These are phyloP conservation scores for Drosophila pseudoobscura DNA, from an alignment of 1,140 invertebrate genomes.

Conservation along the genomic window DNA sequence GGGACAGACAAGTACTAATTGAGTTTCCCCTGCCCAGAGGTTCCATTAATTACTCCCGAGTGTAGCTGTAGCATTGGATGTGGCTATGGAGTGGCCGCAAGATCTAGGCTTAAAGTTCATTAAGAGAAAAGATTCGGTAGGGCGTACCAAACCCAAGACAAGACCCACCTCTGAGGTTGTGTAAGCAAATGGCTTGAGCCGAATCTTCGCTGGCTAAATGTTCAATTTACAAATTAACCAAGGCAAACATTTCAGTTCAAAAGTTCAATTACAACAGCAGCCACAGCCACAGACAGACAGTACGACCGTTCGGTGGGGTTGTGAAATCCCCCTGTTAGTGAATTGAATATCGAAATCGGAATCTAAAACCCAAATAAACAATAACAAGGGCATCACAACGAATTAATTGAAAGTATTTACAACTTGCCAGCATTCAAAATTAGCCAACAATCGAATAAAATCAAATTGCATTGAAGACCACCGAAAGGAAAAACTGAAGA, in stretches of 20 bases:
- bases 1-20: slow-evolving; percentile 51
- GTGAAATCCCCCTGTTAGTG: slow-evolving; percentile 53
- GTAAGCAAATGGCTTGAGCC: slow-evolving; percentile 31
- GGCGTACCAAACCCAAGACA: slow-evolving; percentile 17
- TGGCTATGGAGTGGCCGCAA: slow-evolving; percentile 9
- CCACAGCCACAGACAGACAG: slow-evolving; percentile 3
- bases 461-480: slow-evolving; percentile 18
- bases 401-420: slow-evolving; percentile 65
- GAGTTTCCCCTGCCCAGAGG: slow-evolving; percentile 33
- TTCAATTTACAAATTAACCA: slow-evolving; percentile 58
- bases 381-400: slow-evolving; percentile 60
- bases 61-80: not conserved
- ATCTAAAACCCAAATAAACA: slow-evolving; percentile 46
- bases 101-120: slow-evolving; percentile 47
- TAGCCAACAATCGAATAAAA: slow-evolving; percentile 32
- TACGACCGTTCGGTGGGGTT: slow-evolving; percentile 11
- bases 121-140: slow-evolving; percentile 36
- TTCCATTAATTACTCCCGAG: slow-evolving; percentile 40
- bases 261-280: slow-evolving; percentile 64
- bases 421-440: slow-evolving; percentile 45
- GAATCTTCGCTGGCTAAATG: slow-evolving; percentile 43
- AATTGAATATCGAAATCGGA: slow-evolving; percentile 34
- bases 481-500: slow-evolving; percentile 17
- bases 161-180: slow-evolving; percentile 37
- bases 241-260: slow-evolving; percentile 53